Evolutionary conservation across 2,888 invertebrate species (phyloP).

Genomic region (Trichopoda pennipes): DNA sequence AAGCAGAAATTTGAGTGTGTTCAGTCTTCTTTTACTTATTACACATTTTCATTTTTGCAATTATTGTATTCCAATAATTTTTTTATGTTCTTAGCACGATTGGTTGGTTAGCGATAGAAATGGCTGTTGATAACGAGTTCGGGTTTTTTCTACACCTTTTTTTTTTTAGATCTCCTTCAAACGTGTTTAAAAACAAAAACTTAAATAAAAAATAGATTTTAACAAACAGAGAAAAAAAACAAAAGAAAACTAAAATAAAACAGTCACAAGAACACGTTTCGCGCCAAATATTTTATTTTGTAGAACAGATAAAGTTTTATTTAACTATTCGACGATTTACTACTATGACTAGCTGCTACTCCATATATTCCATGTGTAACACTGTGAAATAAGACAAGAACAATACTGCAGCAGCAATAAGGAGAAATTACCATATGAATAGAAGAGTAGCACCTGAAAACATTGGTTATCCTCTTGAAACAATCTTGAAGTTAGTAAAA

Average conservation of each 20-base stretch:
- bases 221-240: constrained; percentile 48
- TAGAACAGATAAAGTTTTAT: constrained; percentile 65
- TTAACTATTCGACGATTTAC: constrained; percentile 38
- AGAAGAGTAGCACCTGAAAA: constrained; percentile 64
- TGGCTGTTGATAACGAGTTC: constrained; percentile 61
- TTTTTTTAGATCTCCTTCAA: constrained; percentile 28
- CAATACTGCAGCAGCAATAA: constrained; percentile 27
- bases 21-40: constrained; percentile 21
- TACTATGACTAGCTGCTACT: constrained; percentile 8
- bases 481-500: constrained; percentile 65
- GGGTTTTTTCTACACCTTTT: constrained; percentile 28
- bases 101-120: constrained; percentile 22
- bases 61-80: constrained; percentile 63
- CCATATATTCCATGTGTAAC: constrained; percentile 22
- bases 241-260: constrained; percentile 26
- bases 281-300: constrained; percentile 69
- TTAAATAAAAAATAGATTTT: constrained; percentile 59
- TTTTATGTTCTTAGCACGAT: constrained; percentile 66
- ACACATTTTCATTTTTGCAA: constrained; percentile 14
- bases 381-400: constrained; percentile 26
- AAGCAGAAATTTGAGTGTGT: not conserved
- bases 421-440: constrained; percentile 66
- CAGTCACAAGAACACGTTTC: constrained; percentile 68
- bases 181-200: constrained; percentile 51
- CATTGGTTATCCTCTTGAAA: constrained; percentile 61